A percentile compares a stretch with the other conserved stretches of the same genome.
These are phyloP conservation scores for Gari tellinella DNA, from an alignment of 2,888 invertebrate genomes.

Conservation along the genomic window DNA sequence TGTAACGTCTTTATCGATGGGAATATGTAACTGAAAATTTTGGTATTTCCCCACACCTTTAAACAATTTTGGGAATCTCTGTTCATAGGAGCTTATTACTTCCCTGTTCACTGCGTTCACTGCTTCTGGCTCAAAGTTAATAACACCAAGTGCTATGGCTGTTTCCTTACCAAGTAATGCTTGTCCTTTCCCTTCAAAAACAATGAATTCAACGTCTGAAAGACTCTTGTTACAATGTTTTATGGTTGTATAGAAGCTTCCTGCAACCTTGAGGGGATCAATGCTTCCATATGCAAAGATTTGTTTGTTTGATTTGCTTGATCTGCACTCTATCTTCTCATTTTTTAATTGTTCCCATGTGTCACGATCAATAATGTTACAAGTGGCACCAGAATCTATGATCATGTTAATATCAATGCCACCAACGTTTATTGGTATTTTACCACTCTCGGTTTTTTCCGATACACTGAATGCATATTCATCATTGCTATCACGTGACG, in stretches of 20 bases:
- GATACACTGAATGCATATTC: neutral
- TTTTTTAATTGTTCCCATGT: slow-evolving; percentile 6
- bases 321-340: too few relatives aligned
- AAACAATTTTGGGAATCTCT: neutral
- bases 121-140: too few relatives aligned
- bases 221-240: neutral
- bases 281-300: neutral
- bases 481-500: too few relatives aligned
- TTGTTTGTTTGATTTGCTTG: too few relatives aligned
- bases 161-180: slow-evolving; percentile 2
- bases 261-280: neutral
- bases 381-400: neutral
- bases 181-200: slow-evolving; percentile 10
- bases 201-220: neutral
- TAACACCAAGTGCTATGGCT: neutral
- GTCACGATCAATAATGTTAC: slow-evolving; percentile 4
- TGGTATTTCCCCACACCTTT: slow-evolving; percentile 45
- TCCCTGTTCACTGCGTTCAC: too few relatives aligned
- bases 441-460: neutral
- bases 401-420: neutral
- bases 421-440: neutral
- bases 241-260: neutral
- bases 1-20: slow-evolving; percentile 18
- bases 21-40: slow-evolving; percentile 21
- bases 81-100: too few relatives aligned